Base-by-base conservation (phyloP, 2,888 invertebrate genomes). In the Xanthia icteritia region DNA sequence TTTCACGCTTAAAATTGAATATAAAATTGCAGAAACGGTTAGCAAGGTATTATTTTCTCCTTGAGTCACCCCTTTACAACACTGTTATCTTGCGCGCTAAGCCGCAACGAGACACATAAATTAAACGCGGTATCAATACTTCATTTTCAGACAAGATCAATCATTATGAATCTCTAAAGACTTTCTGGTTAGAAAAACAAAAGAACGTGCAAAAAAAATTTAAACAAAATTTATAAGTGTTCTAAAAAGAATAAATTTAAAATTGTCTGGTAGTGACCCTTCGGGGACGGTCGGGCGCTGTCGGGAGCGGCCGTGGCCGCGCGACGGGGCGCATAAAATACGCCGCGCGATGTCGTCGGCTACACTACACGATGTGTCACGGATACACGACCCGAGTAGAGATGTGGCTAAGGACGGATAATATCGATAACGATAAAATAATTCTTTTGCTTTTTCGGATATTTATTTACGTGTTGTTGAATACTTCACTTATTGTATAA, bases 261-360 rank as follows among this genome's bases (percentile, higher is more conserved):
- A 77, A 77, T 68, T 54, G 17, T 42, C 75, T 54, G n/a, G 23
- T 36, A 31, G 60, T 61, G 69, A 54, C 88, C 89, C 84, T 84
- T 79, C 68, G 71, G 84, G 67, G 58, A 64, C 63, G 77, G 58
- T 83, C 86, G 89, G 82, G 70, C 64, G 68, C 51, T 76, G 83
- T 75, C 85, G 86, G 89, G 84, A 82, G 79, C 85, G 85, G 87
- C 86, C 87, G 86, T 85, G 81, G 88, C 87, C 88, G 91, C 93
- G 92, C 92, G 91, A 90, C 92, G 93, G 92, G 93, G 92, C 93
- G 94, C 93, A 93, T 95, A 93, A 95, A 95, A 94, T 94, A 95
- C 93, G 92, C 89, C 90, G 89, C 91, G 92, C 90, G 88, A 87
- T 88, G 88, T 88, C 89, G 90, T 89, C 90, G 91, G 82, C 88